Conservation (phyloP, 2,113 vertebrate genomes). For the Paraplagusia blochii region DNA sequence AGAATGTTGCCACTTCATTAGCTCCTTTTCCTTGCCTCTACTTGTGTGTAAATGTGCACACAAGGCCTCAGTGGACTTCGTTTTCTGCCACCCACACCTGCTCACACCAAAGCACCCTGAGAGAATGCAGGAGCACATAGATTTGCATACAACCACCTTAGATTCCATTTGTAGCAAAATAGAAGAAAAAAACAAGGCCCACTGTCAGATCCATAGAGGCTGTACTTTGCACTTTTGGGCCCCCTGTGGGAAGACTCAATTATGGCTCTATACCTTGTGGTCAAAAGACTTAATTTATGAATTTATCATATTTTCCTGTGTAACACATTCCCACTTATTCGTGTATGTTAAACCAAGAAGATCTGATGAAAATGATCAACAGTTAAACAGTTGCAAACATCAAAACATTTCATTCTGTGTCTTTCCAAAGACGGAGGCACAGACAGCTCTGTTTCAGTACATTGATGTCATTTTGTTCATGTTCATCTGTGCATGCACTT, state of each 20-base stretch:
- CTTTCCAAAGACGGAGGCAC: too few species aligned
- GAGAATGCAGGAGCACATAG: slow-evolving; percentile 27
- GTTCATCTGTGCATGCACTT: too few species aligned
- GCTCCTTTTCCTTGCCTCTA: slow-evolving; percentile 30
- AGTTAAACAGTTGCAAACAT: not conserved
- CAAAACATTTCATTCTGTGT: too few species aligned
- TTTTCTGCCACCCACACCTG: slow-evolving; percentile 47
- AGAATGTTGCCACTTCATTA: slow-evolving; percentile 65
- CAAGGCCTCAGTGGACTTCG: slow-evolving; percentile 33
- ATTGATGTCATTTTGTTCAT: too few species aligned
- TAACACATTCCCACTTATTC: slow-evolving; percentile 17
- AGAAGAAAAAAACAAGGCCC: slow-evolving; percentile 36
- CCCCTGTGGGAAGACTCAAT: slow-evolving; percentile 37
- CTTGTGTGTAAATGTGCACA: slow-evolving; percentile 11
- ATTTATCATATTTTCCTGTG: slow-evolving; percentile 12
- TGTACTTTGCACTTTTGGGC: slow-evolving; percentile 17
- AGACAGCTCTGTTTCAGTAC: too few species aligned
- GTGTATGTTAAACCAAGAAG: slow-evolving; percentile 14
- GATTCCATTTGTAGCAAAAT: slow-evolving; percentile 39
- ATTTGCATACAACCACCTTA: slow-evolving; percentile 59
- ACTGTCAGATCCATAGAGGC: slow-evolving; percentile 31
- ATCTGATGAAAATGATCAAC: too few species aligned
- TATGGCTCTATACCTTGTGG: slow-evolving; percentile 50
- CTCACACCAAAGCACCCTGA: slow-evolving; percentile 41
- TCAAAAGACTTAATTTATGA: slow-evolving; percentile 39